Evolutionary conservation across 1,140 invertebrate genomes (phyloP), one percentile per base, ranked within the genome.

Genomic region (Hetaerina americana): DNA sequence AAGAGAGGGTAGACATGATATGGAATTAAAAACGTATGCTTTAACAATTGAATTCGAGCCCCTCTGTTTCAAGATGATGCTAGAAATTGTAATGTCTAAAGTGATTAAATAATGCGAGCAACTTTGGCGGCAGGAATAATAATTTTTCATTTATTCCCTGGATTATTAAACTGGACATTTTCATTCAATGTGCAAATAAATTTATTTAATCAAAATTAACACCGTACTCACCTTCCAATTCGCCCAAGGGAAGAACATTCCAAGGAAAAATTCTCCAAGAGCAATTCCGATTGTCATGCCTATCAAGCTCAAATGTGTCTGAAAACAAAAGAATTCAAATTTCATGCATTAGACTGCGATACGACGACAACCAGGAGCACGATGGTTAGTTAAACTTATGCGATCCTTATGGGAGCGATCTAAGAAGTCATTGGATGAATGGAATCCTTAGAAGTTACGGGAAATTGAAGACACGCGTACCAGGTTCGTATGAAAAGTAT

Each of bases 241-340:
- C 0, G 92, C 90, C 84, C 87, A 92, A 0, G 93, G 92, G 69
- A 94, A 88, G 77, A 93, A 93, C 87, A 96, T 94, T 68, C 94
- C 94, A 26, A 96, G 79, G 0, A 90, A 90, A 78, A 96, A 96
- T 3, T 95, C 79, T 0, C 92, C 93, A 3, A 95, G 79, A 0
- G 93, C 87, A 0, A 95, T 90, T 22, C 93, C 94, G 2, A 93
- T 92, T 1, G 95, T 90, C 77, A 95, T 90, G 0, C 94, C 93
- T 2, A n/a, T 57, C 40, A 12, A 57, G 40, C 40, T 57, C 15
- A 18, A 57, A 10, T 57, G 15, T 3, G 15, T 57, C 40, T 57
- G 40, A 2, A 57, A 57, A 57, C 15, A 40, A 40, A 40, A 40
- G 5, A 40, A 40, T 15, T 8, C 5, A 40, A 40, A 8, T 40